Conservation (phyloP, 1,140 invertebrate genomes). For the Hetaerina americana region DNA sequence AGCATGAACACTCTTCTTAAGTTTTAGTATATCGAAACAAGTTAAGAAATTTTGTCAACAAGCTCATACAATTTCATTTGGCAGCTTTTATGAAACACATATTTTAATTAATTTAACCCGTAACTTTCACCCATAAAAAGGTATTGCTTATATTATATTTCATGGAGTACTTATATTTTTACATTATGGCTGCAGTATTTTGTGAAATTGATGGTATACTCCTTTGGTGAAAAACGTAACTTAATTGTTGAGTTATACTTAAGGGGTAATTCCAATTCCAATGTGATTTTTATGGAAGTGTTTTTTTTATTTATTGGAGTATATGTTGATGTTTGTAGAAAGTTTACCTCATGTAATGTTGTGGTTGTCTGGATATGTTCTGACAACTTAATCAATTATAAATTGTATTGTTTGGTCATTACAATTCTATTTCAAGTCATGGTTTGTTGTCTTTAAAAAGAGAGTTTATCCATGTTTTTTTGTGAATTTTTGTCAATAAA, state of each 20-base stretch:
- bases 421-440: not conserved
- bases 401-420: not conserved
- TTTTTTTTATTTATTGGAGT: constrained; percentile 1
- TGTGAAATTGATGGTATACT: not conserved
- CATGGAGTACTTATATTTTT: not conserved
- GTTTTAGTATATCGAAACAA: not conserved
- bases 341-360: not conserved
- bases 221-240: not conserved
- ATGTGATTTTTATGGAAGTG: not conserved
- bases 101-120: not conserved
- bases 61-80: not conserved
- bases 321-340: not conserved
- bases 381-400: not conserved
- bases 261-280: not conserved
- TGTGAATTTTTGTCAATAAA: not conserved
- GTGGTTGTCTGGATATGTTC: not conserved
- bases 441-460: not conserved
- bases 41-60: not conserved
- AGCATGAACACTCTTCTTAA: not conserved
- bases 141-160: not conserved
- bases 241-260: not conserved
- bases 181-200: not conserved
- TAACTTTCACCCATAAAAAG: not conserved
- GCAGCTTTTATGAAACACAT: not conserved
- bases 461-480: not conserved